Percentiles rank a stretch among this genome's conserved stretches.
Evolutionary conservation across 2,113 vertebrate species (phyloP).

Genomic region (Tor tambroides): DNA sequence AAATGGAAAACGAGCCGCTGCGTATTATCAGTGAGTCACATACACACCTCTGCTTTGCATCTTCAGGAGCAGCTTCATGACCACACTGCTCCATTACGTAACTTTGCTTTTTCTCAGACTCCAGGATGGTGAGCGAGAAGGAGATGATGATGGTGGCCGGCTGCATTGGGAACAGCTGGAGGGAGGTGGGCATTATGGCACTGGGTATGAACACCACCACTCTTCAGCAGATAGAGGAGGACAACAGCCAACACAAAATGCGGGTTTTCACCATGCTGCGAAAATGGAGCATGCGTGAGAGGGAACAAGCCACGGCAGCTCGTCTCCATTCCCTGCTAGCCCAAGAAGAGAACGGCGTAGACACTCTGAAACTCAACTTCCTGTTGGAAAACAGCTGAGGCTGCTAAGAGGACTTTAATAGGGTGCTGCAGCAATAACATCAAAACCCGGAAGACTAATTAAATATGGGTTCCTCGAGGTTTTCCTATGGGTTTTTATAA

Average conservation of each 20-base stretch:
- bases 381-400: conserved; percentile 64
- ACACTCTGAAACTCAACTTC: conserved; percentile 63
- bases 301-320: conserved; percentile 65
- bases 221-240: conserved; percentile 74
- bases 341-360: conserved; percentile 56
- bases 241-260: conserved; percentile 63
- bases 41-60: conserved; percentile 3
- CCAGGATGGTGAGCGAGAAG: conserved; percentile 66
- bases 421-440: too few species aligned
- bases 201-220: conserved; percentile 64
- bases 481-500: too few species aligned
- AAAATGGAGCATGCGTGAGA: conserved; percentile 64
- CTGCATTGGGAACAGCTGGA: conserved; percentile 69
- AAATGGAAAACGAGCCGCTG: not conserved
- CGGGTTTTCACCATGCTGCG: conserved; percentile 73
- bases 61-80: not conserved
- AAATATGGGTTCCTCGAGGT: too few species aligned
- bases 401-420: not conserved
- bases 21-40: conserved; percentile 19
- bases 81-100: not conserved
- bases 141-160: conserved; percentile 74
- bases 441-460: too few species aligned
- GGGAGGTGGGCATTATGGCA: conserved; percentile 68
- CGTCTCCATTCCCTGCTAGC: conserved; percentile 70
- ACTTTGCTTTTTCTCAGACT: conserved; percentile 49